Conservation (phyloP, 1,140 invertebrate species). For the Drosophila melanica region DNA sequence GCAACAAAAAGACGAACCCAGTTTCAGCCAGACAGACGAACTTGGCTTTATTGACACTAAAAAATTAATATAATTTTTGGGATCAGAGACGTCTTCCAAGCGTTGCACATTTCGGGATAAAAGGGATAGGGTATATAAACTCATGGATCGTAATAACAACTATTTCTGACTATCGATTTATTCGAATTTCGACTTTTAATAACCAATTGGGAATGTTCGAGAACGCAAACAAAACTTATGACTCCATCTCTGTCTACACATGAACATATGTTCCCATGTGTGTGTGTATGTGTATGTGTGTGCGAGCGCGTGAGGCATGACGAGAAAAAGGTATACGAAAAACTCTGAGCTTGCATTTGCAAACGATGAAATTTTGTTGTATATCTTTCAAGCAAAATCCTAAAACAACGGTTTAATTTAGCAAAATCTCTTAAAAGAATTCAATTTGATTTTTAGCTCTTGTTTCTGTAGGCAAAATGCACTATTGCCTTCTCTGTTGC, state of each 20-base stretch:
- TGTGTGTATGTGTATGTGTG: conserved; percentile 12
- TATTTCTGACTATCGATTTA: too few species aligned
- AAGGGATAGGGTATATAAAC: too few species aligned
- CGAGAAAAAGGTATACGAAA: not conserved
- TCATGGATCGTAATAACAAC: not conserved
- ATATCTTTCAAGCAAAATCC: not conserved
- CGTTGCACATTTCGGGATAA: not conserved
- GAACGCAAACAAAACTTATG: conserved; percentile 38
- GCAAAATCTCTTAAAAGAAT: not conserved
- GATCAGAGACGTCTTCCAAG: not conserved
- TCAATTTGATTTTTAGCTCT: not conserved
- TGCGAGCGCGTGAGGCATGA: conserved; percentile 35
- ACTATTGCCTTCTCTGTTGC: conserved; percentile 27
- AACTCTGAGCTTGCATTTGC: not conserved
- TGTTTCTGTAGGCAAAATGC: conserved; percentile 14
- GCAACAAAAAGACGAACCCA: too few species aligned
- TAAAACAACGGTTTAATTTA: conserved; percentile 24
- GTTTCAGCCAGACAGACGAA: too few species aligned
- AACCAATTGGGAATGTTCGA: conserved; percentile 31
- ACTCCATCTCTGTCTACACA: conserved; percentile 20
- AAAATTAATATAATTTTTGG: not conserved
- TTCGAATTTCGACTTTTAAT: not conserved
- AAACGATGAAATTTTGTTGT: not conserved
- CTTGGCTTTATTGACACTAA: not conserved
- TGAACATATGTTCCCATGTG: conserved; percentile 5